Conservation (phyloP, 1,140 invertebrate genomes). For the Orchesella cincta region DNA sequence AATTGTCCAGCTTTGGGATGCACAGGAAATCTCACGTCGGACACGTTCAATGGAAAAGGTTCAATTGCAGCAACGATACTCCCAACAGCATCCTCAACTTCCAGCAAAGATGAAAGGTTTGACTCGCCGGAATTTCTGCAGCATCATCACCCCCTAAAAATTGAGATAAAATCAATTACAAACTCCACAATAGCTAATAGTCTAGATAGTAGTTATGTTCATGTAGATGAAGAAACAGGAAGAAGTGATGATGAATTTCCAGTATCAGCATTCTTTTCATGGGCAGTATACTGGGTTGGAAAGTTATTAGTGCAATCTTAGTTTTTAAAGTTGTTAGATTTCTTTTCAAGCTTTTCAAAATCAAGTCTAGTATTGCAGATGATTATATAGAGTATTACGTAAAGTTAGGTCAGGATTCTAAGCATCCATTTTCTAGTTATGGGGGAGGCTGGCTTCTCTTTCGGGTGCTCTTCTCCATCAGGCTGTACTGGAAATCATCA, state of each 20-base stretch:
- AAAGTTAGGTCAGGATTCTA: not conserved
- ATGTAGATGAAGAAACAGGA: not conserved
- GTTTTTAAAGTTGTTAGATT: not conserved
- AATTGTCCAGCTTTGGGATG: constrained; percentile 1
- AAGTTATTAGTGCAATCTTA: not conserved
- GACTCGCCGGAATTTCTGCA: too few species aligned
- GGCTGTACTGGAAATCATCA: too few species aligned
- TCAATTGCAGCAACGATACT: not conserved
- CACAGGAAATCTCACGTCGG: not conserved
- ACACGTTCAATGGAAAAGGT: not conserved
- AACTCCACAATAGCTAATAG: constrained; percentile 3
- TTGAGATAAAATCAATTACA: constrained; percentile 4
- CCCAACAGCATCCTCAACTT: not conserved
- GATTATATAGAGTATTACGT: constrained; percentile 24
- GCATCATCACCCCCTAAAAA: not conserved
- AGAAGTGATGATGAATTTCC: not conserved
- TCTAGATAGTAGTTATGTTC: constrained; percentile 3
- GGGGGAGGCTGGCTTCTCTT: not conserved
- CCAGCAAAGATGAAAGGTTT: too few species aligned
- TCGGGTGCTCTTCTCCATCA: constrained; percentile 5
- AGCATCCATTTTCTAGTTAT: constrained; percentile 13
- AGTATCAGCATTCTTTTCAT: not conserved
- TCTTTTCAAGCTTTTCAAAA: not conserved
- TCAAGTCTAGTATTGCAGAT: not conserved
- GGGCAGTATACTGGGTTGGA: not conserved